Evolutionary conservation across 2,888 invertebrate species (phyloP).

Genomic region (Drosophila gaucha): DNA sequence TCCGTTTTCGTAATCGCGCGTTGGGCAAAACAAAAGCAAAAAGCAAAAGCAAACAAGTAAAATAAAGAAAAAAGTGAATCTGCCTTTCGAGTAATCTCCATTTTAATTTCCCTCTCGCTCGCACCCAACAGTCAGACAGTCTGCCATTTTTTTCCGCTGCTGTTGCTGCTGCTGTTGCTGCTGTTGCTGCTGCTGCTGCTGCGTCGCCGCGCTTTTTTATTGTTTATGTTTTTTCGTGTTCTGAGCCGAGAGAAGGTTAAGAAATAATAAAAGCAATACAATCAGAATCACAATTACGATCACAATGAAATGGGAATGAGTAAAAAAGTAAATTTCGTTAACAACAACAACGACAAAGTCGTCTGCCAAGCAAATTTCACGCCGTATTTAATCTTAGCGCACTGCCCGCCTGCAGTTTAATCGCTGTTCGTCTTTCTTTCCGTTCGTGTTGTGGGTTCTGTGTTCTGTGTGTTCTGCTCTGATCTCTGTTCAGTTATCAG

Average conservation of each 20-base stretch:
- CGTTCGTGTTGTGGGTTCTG: conserved; percentile 72
- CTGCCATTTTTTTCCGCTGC: conserved; percentile 60
- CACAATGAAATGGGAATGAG: conserved; percentile 74
- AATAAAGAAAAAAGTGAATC: conserved; percentile 71
- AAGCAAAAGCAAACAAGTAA: conserved; percentile 7
- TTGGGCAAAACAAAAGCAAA: conserved; percentile 56
- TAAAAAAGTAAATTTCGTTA: conserved; percentile 78
- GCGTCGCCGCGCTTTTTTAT: conserved; percentile 60
- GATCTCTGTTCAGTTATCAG: conserved; percentile 33
- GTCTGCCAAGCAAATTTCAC: conserved; percentile 72
- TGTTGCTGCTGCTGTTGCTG: conserved; percentile 24
- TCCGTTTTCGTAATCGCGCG: conserved; percentile 73
- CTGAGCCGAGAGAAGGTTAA: conserved; percentile 71
- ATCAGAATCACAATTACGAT: conserved; percentile 54
- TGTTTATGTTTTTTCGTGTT: conserved; percentile 79
- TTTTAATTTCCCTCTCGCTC: conserved; percentile 59
- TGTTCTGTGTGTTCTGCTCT: conserved; percentile 33
- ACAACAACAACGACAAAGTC: conserved; percentile 57
- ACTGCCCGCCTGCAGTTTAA: conserved; percentile 80
- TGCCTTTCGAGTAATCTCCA: conserved; percentile 63
- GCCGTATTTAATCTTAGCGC: conserved; percentile 82
- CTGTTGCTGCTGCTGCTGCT: conserved; percentile 29
- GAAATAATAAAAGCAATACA: conserved; percentile 70
- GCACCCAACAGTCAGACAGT: conserved; percentile 57
- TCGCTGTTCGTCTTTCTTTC: conserved; percentile 81